Evolutionary conservation across 2,797 vertebrate species (phyloP).

Genomic region (Cheirogaleus major): DNA sequence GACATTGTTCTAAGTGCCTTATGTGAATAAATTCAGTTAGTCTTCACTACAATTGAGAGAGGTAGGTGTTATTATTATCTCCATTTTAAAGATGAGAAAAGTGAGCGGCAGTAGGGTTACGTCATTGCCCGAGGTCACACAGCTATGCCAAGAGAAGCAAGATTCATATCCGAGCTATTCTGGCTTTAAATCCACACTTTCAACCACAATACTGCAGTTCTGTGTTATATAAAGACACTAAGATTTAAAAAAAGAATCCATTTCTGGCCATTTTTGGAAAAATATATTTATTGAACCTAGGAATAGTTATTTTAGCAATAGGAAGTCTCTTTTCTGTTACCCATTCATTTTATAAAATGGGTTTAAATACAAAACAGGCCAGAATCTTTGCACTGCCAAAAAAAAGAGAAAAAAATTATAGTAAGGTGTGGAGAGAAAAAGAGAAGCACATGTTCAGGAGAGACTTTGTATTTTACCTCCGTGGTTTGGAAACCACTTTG

Average conservation of each 20-base stretch:
- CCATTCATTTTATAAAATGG: constrained; percentile 60
- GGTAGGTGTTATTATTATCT: not conserved
- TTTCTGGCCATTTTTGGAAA: constrained; percentile 46
- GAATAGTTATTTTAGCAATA: constrained; percentile 57
- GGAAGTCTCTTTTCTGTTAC: constrained; percentile 45
- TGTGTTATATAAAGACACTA: constrained; percentile 39
- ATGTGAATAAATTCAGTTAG: not conserved
- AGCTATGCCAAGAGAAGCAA: constrained; percentile 2
- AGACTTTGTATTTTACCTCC: not conserved
- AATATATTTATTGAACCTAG: constrained; percentile 38
- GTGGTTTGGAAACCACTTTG: not conserved
- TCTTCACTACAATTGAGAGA: not conserved
- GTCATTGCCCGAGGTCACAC: not conserved
- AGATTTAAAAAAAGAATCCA: constrained; percentile 60
- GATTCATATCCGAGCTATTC: not conserved
- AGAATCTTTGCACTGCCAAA: not conserved
- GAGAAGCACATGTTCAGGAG: not conserved
- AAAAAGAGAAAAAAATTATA: not conserved
- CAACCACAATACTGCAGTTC: constrained; percentile 24
- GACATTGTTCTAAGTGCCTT: not conserved
- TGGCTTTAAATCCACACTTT: constrained; percentile 7
- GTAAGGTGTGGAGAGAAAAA: not conserved
- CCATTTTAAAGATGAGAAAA: not conserved
- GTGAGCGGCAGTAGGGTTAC: not conserved
- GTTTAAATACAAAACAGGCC: constrained; percentile 52